A percentile compares a stretch with the other conserved stretches of the same genome.
Conservation (phyloP, 64 coral and sea anemone genomes). For the Astreopora myriophthalma region DNA sequence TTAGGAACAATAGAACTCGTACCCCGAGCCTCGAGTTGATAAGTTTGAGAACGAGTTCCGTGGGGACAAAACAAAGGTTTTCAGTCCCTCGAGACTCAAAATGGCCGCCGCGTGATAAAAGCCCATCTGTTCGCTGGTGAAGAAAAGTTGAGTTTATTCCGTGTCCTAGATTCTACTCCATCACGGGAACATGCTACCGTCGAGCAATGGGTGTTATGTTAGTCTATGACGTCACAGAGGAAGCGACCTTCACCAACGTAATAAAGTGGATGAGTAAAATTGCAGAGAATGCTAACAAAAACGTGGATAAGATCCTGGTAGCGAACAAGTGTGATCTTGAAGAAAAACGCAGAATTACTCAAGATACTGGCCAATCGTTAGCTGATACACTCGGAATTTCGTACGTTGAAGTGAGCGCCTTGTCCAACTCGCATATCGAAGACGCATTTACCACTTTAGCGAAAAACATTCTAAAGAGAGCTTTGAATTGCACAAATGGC, state of each 20-base stretch:
- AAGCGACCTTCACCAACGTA: slow-evolving; percentile 82
- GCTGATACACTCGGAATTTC: slow-evolving; percentile 66
- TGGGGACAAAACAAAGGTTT: no score
- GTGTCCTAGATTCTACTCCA: slow-evolving; percentile 88
- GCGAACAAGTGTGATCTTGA: slow-evolving; percentile 96
- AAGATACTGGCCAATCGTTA: slow-evolving; percentile 74
- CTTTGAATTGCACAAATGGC: slow-evolving; percentile 55
- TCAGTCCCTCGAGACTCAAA: no score
- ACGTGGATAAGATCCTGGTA: slow-evolving; percentile 84
- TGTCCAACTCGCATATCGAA: slow-evolving; percentile 84
- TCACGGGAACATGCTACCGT: slow-evolving; percentile 90
- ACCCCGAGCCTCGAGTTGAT: no score
- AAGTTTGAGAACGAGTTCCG: no score
- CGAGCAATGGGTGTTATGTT: slow-evolving; percentile 95
- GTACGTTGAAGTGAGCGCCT: slow-evolving; percentile 87
- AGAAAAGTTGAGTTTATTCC: no score
- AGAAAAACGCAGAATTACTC: slow-evolving; percentile 65
- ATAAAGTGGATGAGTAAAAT: slow-evolving; percentile 90
- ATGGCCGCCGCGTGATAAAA: no score
- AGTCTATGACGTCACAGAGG: slow-evolving; percentile 94
- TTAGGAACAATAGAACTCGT: no score
- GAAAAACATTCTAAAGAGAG: slow-evolving; percentile 81
- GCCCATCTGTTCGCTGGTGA: no score
- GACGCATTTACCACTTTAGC: slow-evolving; percentile 80
- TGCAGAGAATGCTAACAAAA: slow-evolving; percentile 86